Conservation (phyloP, 2,113 vertebrate species). For the Microcebus jonahi region DNA sequence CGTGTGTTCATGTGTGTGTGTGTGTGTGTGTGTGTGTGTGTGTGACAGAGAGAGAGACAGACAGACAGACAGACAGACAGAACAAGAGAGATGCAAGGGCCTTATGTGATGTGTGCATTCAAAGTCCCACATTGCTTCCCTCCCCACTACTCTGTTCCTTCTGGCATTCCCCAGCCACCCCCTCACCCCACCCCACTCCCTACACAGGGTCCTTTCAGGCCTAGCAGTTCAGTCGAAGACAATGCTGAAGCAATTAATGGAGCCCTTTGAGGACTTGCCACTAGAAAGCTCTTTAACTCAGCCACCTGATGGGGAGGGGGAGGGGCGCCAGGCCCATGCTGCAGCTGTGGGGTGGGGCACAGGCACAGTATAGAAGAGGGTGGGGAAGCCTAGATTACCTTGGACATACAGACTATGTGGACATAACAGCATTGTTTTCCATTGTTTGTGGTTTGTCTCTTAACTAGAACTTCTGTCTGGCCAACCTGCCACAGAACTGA, state of each 20-base stretch:
- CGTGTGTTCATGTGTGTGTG: neutral
- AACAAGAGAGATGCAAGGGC: neutral
- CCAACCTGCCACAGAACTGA: neutral
- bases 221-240: neutral
- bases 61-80: neutral
- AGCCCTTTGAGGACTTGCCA: neutral
- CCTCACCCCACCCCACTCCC: neutral
- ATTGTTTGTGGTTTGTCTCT: neutral
- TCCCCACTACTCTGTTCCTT: neutral
- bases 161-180: neutral
- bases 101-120: neutral
- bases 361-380: neutral
- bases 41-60: too few species aligned
- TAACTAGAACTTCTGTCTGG: neutral
- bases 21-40: neutral
- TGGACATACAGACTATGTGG: neutral
- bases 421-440: neutral
- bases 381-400: rapidly evolving
- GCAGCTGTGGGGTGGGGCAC: constrained; percentile 71
- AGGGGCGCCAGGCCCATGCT: constrained; percentile 77
- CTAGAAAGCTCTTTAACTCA: constrained; percentile 42
- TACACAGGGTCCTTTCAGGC: neutral
- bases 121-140: neutral
- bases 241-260: neutral
- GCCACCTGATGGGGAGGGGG: constrained; percentile 32